Base-by-base conservation (phyloP, 23 tunicate species). In the Halocynthia roretzi region DNA sequence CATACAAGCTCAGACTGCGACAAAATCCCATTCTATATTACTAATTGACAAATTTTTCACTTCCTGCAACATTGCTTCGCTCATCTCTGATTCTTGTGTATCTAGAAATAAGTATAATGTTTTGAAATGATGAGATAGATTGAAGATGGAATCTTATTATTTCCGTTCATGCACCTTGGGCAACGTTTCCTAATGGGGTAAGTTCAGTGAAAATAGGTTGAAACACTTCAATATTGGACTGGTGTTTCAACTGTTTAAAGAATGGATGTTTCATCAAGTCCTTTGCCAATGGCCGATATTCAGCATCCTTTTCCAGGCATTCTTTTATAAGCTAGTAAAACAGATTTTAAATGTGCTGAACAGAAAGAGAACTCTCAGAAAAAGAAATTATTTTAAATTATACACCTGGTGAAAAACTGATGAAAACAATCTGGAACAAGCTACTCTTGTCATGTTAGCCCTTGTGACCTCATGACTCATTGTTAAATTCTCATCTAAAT, bases 361-460 rank as follows among this genome's bases (percentile, higher is more conserved):
- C 44, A 31, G 44, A 31, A 31, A 31, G 44, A 31, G 1, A 1
- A 31, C 44, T 0, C 44, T 31, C 2, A 31, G n/a, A 31, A 22
- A 23, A 71, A 9, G 4, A 0, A 22, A 71, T 68, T 23, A 68
- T 68, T 68, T 68, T 5, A 23, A 18, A n/a, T 68, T 14, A 56
- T 74, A 14, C 19, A 74, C 78, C 78, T 74, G 56, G 56, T 74
- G 95, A 71, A 83, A 77, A 71, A 64, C 21, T 2, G 62, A 61
- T n/a, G 95, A 83, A 61, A 88, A 88, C 14, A 21, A 68, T 88
- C 87, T 72, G 0, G 87, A 79, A 10, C 61, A 55, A 7, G 95
- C 73, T 10, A 68, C 62, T 53, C 56, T 54, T 10, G 56, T 74
- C 62, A 74, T 74, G 19, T 53, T 54, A 21, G 48, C 10, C 5